Conservation (phyloP, 2,113 vertebrate genomes). For the Oenanthe oenanthe region DNA sequence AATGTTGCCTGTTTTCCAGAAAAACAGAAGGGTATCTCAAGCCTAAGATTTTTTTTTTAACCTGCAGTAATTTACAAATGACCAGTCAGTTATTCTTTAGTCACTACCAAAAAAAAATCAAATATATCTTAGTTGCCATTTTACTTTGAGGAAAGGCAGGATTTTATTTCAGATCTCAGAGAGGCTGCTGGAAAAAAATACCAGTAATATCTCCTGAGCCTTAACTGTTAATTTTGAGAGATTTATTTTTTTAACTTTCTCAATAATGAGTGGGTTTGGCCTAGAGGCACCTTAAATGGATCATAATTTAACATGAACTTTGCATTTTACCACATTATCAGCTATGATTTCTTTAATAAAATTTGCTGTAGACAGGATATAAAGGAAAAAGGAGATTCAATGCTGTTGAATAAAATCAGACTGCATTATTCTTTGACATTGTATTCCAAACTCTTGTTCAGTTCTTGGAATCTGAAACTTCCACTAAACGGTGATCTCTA, state of each 20-base stretch:
- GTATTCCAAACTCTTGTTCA: not conserved
- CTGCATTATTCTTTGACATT: not conserved
- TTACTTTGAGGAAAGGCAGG: not conserved
- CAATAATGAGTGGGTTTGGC: not conserved
- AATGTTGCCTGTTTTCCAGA: not conserved
- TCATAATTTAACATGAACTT: not conserved
- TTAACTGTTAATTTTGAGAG: not conserved
- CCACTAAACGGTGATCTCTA: not conserved
- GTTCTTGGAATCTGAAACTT: not conserved
- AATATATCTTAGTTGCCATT: not conserved
- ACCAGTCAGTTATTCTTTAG: not conserved
- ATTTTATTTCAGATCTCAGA: not conserved
- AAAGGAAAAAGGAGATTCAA: not conserved
- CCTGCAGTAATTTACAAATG: not conserved
- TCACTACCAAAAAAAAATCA: not conserved
- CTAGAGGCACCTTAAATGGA: not conserved
- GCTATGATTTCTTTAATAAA: not conserved
- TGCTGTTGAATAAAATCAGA: not conserved
- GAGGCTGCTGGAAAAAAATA: not conserved
- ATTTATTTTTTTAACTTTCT: not conserved
- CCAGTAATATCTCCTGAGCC: not conserved
- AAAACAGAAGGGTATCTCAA: not conserved
- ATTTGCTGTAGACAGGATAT: not conserved
- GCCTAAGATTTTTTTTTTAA: not conserved
- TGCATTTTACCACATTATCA: not conserved